These are phyloP conservation scores for Andrena trimmerana DNA, from an alignment of 2,888 invertebrate genomes.

Conservation along the genomic window DNA sequence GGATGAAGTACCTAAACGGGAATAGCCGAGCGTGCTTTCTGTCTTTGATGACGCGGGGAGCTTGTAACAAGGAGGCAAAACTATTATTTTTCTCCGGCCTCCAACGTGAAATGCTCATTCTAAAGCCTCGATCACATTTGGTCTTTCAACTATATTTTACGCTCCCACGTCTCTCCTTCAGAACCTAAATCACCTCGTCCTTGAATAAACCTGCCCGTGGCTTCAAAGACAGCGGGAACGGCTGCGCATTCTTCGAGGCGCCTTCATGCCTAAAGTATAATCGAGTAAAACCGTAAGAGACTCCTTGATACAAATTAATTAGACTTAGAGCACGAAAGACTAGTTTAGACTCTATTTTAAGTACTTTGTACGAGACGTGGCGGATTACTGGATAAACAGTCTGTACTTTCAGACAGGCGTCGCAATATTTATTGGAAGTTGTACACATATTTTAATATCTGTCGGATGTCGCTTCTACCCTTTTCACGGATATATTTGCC, in stretches of 20 bases:
- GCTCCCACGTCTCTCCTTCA: background rate
- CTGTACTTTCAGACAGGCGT: constrained; percentile 75
- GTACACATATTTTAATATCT: constrained; percentile 74
- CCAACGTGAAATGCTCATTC: background rate
- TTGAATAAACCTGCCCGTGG: background rate
- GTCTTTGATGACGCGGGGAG: background rate
- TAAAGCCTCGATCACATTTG: background rate
- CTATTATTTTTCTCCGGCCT: background rate
- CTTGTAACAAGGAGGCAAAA: no score
- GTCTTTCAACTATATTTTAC: background rate
- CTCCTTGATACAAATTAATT: constrained; percentile 75
- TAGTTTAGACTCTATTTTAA: constrained; percentile 83
- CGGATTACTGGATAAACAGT: constrained; percentile 75
- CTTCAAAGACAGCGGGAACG: background rate
- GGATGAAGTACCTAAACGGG: background rate
- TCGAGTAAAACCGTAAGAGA: constrained; percentile 67
- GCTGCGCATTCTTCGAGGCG: background rate
- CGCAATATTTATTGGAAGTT: constrained; percentile 80
- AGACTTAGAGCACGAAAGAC: constrained; percentile 77
- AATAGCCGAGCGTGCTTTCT: background rate
- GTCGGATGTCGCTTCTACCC: constrained; percentile 48
- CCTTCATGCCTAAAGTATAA: constrained; percentile 59
- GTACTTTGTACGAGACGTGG: constrained; percentile 78
- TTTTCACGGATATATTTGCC: constrained; percentile 49
- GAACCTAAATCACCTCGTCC: no score